Evolutionary conservation across 2,797 vertebrate species (phyloP), one percentile per base, ranked within the genome.

Genomic region (Tauraco hartlaubi): DNA sequence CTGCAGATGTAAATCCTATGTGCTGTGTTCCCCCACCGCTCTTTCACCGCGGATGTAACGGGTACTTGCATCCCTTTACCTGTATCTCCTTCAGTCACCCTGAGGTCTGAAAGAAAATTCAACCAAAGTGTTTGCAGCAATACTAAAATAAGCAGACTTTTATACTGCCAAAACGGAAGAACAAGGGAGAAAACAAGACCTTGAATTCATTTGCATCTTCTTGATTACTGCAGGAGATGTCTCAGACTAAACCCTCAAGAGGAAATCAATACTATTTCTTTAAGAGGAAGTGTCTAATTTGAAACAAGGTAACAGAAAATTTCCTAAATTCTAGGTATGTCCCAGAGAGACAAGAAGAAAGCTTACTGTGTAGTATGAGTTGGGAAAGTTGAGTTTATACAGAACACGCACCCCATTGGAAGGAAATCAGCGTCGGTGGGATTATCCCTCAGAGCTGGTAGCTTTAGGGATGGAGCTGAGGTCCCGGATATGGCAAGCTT

Each of bases 401-500:
- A 9, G 67, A 55, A 56, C 9, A 6, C 9, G 28, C 19, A 3
- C 6, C 9, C 43, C 15, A 1, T 39, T 39, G 0, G 29, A n/a
- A 51, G 9, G 23, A 35, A 46, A 51, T 28, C 7, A 15, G 35
- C 26, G 23, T 35, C 12, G 15, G 48, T 62, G 61, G 16, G 43
- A 56, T 52, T 41, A 44, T 26, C 28, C 48, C 49, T 62, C 61
- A 15, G 73, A 92, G 55, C 37, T 51, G 48, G 74, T 39, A 44
- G 62, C 21, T 79, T 84, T 21, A 52, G 35, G 56, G 44, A 62
- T 1, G 26, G 29, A 63, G 44, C 49, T 56, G 62, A 74, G 49
- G 49, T 62, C 55, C 61, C 61, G 51, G 22, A 39, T 12, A 41
- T 1, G 4, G 43, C 28, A 62, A 73, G 43, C 35, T 39, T 29